Percentiles rank a stretch among this genome's conserved stretches.
Conservation (phyloP, 2,797 vertebrate species). For the Steatocranus sp. region DNA sequence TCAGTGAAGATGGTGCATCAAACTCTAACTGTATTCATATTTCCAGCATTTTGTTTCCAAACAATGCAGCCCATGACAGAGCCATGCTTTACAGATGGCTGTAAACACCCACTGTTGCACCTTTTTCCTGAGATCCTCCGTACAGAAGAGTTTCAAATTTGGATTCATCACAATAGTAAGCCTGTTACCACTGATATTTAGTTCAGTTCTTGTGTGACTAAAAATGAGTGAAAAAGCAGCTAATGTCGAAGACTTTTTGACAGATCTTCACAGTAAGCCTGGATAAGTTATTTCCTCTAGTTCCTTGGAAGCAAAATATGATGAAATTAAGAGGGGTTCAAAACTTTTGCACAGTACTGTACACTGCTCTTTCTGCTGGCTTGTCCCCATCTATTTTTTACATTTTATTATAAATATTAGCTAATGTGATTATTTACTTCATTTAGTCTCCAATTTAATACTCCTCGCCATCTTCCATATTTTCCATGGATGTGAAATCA, state of each 20-base stretch:
- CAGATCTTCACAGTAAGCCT: not conserved
- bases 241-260: not conserved
- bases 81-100: not conserved
- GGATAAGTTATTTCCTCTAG: not conserved
- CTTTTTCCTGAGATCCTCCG: rapidly evolving
- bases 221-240: not conserved
- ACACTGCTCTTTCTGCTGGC: not conserved
- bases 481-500: not conserved
- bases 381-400: not conserved
- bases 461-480: not conserved
- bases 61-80: not conserved
- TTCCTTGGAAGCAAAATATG: not conserved
- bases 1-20: not conserved
- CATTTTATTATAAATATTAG: not conserved
- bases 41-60: not conserved
- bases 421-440: not conserved
- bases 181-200: rapidly evolving
- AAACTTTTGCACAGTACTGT: not conserved
- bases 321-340: not conserved
- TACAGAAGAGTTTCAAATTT: rapidly evolving
- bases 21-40: rapidly evolving
- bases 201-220: not conserved
- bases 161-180: not conserved
- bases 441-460: not conserved
- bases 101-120: not conserved